These are phyloP conservation scores for Hypselothyrea guttata DNA, from an alignment of 2,888 invertebrate genomes.

Conservation along the genomic window DNA sequence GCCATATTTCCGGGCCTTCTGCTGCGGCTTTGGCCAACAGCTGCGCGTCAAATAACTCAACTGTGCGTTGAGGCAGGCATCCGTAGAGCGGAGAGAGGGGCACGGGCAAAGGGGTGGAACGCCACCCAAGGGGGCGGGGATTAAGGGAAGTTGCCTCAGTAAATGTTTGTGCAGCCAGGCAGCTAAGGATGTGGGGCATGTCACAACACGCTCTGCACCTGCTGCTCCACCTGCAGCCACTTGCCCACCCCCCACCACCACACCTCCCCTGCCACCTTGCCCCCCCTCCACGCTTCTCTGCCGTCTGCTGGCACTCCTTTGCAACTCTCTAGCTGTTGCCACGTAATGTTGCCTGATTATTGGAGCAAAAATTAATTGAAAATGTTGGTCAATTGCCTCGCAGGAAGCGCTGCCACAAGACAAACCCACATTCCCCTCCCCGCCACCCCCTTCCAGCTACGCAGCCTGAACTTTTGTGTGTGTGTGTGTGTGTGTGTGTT, in stretches of 20 bases:
- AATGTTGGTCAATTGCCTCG: constrained; percentile 80
- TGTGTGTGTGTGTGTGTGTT: constrained; percentile 23
- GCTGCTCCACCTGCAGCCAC: neutral
- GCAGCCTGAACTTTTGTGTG: neutral
- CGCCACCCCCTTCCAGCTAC: neutral
- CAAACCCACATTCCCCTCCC: neutral
- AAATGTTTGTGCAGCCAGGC: constrained; percentile 56
- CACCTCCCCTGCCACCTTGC: neutral
- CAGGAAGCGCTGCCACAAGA: constrained; percentile 31
- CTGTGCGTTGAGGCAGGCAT: constrained; percentile 60
- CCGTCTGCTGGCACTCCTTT: neutral
- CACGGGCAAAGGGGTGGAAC: neutral
- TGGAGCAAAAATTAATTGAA: constrained; percentile 82
- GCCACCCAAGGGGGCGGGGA: neutral
- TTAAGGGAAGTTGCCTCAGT: constrained; percentile 24
- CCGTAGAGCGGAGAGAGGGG: constrained; percentile 5
- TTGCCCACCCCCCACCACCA: neutral
- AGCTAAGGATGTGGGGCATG: constrained; percentile 38
- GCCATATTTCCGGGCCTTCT: constrained; percentile 26
- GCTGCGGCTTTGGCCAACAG: constrained; percentile 66
- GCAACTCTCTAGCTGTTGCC: constrained; percentile 4
- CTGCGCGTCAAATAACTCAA: constrained; percentile 76
- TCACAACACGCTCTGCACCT: constrained; percentile 29
- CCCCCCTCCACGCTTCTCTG: constrained; percentile 1
- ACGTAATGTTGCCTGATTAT: constrained; percentile 72